Evolutionary conservation across 1,140 invertebrate genomes (phyloP), one percentile per base, ranked within the genome.

Genomic region (Sarcophaga bullata): DNA sequence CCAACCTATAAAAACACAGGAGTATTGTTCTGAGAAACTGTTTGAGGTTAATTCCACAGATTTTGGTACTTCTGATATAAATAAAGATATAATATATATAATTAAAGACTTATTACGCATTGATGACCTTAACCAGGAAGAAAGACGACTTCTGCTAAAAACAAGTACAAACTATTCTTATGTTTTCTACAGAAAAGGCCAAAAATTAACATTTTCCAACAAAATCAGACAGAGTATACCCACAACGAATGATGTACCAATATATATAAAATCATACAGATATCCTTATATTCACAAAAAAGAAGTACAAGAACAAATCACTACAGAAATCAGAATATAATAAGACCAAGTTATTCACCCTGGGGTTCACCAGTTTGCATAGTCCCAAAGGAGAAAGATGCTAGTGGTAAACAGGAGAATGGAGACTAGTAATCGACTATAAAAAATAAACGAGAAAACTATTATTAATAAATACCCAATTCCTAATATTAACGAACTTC

Each of bases 341-440:
- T n/a, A n/a, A n/a, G n/a, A n/a, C n/a, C n/a, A n/a, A n/a, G n/a
- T n/a, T n/a, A n/a, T n/a, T n/a, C n/a, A n/a, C n/a, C n/a, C n/a
- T n/a, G n/a, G n/a, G n/a, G n/a, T n/a, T n/a, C n/a, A n/a, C 85
- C 85, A n/a, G 11, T 87, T 25, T 86, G 83, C 84, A 81, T 87
- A 49, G 86, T 85, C 37, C 86, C 84, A 0, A 87, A 88, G 82
- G 87, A 88, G 83, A 25, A 78, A 81, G 83, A 82, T 48, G 68
- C n/a, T 58, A 46, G 58, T 72, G 84, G 82, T n/a, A 85, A 82
- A 82, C 76, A 80, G 58, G n/a, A n/a, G 85, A 84, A 83, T 87
- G 84, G 84, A 81, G 90, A 89, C n/a, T n/a, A n/a, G n/a, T n/a
- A n/a, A n/a, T n/a, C n/a, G n/a, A 90, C 83, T 91, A 91, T 76